A percentile compares a stretch with the other conserved stretches of the same genome.
These are phyloP conservation scores for Lepus americanus DNA, from an alignment of 2,113 vertebrate genomes.

Conservation along the genomic window DNA sequence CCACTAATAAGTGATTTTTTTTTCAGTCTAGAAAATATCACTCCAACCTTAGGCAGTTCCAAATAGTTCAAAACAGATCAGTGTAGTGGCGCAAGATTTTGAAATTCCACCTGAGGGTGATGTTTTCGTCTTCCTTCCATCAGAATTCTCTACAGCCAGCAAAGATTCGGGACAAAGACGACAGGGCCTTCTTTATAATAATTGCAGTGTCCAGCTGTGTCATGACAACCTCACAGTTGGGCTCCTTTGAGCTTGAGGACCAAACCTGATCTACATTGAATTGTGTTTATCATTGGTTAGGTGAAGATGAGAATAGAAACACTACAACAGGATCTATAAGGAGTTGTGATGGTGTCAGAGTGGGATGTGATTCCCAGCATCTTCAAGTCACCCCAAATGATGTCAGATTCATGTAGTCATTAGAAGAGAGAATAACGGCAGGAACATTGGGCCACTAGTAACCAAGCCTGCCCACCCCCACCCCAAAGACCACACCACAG, in stretches of 20 bases:
- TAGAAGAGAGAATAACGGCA: neutral
- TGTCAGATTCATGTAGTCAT: no score
- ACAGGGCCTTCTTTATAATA: neutral
- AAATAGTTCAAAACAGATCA: slow-evolving; percentile 55
- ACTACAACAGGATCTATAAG: neutral
- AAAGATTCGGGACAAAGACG: neutral
- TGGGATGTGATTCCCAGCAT: neutral
- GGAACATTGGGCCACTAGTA: neutral
- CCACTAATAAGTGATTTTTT: neutral
- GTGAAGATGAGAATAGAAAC: neutral
- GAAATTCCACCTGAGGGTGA: slow-evolving; percentile 39
- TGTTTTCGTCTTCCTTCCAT: neutral
- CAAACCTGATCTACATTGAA: neutral
- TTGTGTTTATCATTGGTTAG: neutral
- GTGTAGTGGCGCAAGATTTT: neutral
- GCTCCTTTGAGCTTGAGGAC: neutral
- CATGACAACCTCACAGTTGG: neutral
- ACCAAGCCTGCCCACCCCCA: neutral
- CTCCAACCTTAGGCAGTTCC: neutral
- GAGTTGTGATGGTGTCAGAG: neutral
- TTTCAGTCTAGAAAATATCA: slow-evolving; percentile 1
- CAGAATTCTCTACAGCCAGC: neutral
- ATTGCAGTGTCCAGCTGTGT: no score
- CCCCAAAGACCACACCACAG: neutral
- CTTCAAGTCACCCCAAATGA: neutral